Evolutionary conservation across 2,797 vertebrate species (phyloP).

Genomic region (Intellagama lesueurii): DNA sequence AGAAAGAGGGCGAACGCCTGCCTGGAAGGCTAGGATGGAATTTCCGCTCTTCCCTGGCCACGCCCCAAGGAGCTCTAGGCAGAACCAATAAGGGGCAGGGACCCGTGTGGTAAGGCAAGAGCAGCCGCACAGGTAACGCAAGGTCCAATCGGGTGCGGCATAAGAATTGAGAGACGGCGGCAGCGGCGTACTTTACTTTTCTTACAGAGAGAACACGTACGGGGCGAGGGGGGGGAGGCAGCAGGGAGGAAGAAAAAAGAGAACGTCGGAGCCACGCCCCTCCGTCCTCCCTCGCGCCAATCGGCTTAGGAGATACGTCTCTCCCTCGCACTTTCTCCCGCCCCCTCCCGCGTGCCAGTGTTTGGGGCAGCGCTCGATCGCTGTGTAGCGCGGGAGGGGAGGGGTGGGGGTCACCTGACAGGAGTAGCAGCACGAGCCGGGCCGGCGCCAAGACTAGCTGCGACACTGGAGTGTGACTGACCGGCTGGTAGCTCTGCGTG

Average conservation of each 20-base stretch:
- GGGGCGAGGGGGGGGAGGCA: background rate
- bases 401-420: slow-evolving; percentile 54
- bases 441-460: slow-evolving; percentile 19
- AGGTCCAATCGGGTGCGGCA: slow-evolving; percentile 37
- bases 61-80: slow-evolving; percentile 12
- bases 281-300: slow-evolving; percentile 30
- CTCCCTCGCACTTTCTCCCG: background rate
- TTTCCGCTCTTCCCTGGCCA: slow-evolving; percentile 47
- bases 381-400: too few species aligned
- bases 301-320: background rate
- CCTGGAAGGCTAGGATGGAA: background rate
- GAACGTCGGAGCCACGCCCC: slow-evolving; percentile 13
- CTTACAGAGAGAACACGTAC: background rate
- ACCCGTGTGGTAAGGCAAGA: background rate
- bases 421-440: slow-evolving; percentile 39
- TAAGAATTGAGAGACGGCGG: slow-evolving; percentile 46
- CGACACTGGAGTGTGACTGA: background rate
- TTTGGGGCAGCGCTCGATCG: slow-evolving; percentile 47
- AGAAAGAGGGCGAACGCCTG: background rate
- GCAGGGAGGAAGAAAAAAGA: too few species aligned
- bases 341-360: slow-evolving; percentile 25
- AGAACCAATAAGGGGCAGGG: slow-evolving; percentile 16
- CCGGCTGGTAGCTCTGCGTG: background rate
- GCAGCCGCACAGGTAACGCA: slow-evolving; percentile 55
- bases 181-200: background rate